Conservation (phyloP, 2,797 vertebrate genomes). For the Enoplosus armatus region DNA sequence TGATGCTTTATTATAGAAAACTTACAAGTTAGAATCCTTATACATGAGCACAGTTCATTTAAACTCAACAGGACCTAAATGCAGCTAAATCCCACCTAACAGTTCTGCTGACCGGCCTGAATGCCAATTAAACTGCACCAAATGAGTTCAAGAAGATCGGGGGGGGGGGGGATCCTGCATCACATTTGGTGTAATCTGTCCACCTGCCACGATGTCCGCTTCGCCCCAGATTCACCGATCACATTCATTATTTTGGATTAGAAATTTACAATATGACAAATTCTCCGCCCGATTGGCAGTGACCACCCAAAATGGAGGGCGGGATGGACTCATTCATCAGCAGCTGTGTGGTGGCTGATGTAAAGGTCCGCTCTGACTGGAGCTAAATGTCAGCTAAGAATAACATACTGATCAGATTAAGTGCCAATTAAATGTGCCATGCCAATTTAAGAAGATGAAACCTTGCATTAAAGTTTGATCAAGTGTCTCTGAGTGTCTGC, state of each 20-base stretch:
- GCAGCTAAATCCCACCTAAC: not conserved
- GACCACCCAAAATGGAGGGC: not conserved
- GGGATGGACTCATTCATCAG: not conserved
- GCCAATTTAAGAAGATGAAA: slow-evolving; percentile 23
- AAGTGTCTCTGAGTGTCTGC: not conserved
- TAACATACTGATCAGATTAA: slow-evolving; percentile 19
- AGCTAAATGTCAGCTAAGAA: slow-evolving; percentile 10
- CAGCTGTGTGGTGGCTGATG: not conserved
- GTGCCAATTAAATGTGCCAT: slow-evolving; percentile 9
- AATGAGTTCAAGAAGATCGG: slow-evolving; percentile 25
- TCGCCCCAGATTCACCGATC: not conserved
- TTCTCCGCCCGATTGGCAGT: not conserved
- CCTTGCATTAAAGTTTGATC: not conserved
- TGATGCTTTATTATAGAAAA: not conserved
- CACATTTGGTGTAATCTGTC: slow-evolving; percentile 12
- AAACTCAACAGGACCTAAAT: not conserved
- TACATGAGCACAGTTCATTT: not conserved
- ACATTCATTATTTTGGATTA: slow-evolving; percentile 6
- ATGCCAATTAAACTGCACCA: slow-evolving; percentile 21
- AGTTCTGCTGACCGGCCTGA: not conserved
- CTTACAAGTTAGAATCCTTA: not conserved
- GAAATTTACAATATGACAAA: not conserved
- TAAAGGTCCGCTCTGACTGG: not conserved
- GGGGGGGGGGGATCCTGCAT: slow-evolving; percentile 1
- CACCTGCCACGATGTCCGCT: not conserved